Evolutionary conservation across 2,888 invertebrate genomes (phyloP).

Genomic region (Nemapogon koenigi): DNA sequence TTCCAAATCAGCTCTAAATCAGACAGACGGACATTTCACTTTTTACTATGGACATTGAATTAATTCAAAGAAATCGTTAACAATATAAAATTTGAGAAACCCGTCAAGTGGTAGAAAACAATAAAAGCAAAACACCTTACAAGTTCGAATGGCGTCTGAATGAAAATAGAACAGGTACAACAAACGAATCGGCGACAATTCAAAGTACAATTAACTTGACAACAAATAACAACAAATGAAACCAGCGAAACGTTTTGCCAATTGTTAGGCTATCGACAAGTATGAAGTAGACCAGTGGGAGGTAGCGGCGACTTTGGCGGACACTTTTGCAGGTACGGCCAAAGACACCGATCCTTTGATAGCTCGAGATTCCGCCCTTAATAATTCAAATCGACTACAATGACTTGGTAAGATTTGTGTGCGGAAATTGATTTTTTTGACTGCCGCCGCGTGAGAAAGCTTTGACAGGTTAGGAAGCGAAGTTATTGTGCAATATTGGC

Average conservation of each 20-base stretch:
- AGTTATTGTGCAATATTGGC: slow-evolving; percentile 34
- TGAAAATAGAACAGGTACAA: slow-evolving; percentile 3
- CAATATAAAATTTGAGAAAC: no score
- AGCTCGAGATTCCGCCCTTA: slow-evolving; percentile 28
- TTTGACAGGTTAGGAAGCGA: slow-evolving; percentile 50
- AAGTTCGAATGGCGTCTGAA: not conserved
- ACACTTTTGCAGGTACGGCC: slow-evolving; percentile 19
- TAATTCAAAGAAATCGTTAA: no score
- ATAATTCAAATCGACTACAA: slow-evolving; percentile 56
- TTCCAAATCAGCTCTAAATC: no score
- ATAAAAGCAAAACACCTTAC: not conserved
- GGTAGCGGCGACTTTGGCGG: slow-evolving; percentile 42
- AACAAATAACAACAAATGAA: slow-evolving; percentile 23
- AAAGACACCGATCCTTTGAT: slow-evolving; percentile 7
- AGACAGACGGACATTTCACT: no score
- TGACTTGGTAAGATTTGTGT: slow-evolving; percentile 58
- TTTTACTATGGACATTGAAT: no score
- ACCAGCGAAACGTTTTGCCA: slow-evolving; percentile 34
- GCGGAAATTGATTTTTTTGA: slow-evolving; percentile 63
- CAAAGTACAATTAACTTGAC: slow-evolving; percentile 38
- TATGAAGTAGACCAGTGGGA: slow-evolving; percentile 42
- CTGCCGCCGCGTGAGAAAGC: slow-evolving; percentile 45
- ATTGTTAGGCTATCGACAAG: slow-evolving; percentile 56
- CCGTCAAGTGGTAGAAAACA: no score
- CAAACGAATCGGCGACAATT: slow-evolving; percentile 9